Percentiles rank a stretch among this genome's conserved stretches.
These are phyloP conservation scores for Cerastoderma edule DNA, from an alignment of 2,888 invertebrate species.

Conservation along the genomic window DNA sequence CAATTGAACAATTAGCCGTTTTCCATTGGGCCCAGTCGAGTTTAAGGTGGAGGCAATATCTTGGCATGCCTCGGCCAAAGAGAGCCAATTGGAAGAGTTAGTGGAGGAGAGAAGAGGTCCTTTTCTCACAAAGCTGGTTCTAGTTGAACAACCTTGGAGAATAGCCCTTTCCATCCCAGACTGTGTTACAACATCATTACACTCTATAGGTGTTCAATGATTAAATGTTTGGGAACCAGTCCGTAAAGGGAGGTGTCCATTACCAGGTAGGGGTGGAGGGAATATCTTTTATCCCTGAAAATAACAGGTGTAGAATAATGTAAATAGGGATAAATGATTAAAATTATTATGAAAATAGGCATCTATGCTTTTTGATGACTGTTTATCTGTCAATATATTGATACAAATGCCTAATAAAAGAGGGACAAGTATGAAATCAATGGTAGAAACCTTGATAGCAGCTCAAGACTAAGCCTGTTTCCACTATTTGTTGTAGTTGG, in stretches of 20 bases:
- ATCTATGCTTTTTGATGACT: too few relatives aligned
- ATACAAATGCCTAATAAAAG: too few relatives aligned
- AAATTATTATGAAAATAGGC: too few relatives aligned
- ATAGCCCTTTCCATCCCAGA: slow-evolving; percentile 52
- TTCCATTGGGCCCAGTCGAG: slow-evolving; percentile 40
- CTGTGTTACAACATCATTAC: slow-evolving; percentile 37
- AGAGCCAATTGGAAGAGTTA: slow-evolving; percentile 50
- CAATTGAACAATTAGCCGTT: slow-evolving; percentile 52
- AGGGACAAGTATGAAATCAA: too few relatives aligned
- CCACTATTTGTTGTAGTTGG: too few relatives aligned
- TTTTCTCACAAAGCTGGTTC: slow-evolving; percentile 44
- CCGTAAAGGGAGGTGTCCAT: background rate
- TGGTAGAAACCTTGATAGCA: too few relatives aligned
- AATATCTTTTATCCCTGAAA: too few relatives aligned
- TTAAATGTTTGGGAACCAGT: background rate
- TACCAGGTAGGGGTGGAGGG: too few relatives aligned
- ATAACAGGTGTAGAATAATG: too few relatives aligned
- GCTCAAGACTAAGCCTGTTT: too few relatives aligned
- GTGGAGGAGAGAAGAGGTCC: slow-evolving; percentile 41
- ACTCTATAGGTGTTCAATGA: background rate
- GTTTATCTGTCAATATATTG: too few relatives aligned
- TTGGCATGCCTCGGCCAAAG: slow-evolving; percentile 47
- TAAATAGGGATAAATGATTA: too few relatives aligned
- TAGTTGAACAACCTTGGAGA: slow-evolving; percentile 36
- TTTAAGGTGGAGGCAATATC: slow-evolving; percentile 48